Percentiles rank a stretch among this genome's conserved stretches.
Conservation (phyloP, 37 sponge, comb jelly and placozoan species). For the Lycopodina hypogea region DNA sequence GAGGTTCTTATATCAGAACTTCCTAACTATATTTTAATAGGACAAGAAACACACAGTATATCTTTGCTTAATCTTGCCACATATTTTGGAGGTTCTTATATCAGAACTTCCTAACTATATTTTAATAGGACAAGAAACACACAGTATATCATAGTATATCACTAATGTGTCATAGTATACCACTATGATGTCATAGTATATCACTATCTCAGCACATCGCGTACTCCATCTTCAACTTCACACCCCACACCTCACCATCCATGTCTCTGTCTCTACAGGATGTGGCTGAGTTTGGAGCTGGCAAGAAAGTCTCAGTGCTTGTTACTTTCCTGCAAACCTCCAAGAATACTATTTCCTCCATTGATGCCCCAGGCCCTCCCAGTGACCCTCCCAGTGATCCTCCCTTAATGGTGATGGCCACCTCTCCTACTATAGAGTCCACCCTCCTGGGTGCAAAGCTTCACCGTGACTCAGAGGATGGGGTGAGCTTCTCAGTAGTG, state of each 20-base stretch:
- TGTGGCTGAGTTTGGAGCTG: constrained; percentile 42
- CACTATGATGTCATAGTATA: too few species aligned
- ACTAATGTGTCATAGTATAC: too few species aligned
- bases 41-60: too few species aligned
- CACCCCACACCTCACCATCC: neutral
- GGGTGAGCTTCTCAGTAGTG: constrained; percentile 64
- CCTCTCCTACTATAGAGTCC: constrained; percentile 24
- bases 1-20: too few species aligned
- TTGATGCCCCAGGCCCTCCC: neutral
- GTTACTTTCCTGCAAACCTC: constrained; percentile 42
- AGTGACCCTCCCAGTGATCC: neutral
- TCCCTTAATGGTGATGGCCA: constrained; percentile 44
- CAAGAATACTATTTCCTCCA: neutral
- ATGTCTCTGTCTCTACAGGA: constrained; percentile 27
- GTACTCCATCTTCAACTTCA: neutral
- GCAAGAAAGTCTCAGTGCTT: constrained; percentile 26
- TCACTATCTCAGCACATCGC: neutral
- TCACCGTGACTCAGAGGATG: constrained; percentile 17
- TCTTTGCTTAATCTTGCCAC: too few species aligned
- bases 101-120: too few species aligned
- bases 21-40: too few species aligned
- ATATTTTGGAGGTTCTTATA: too few species aligned
- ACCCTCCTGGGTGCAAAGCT: constrained; percentile 55
- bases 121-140: too few species aligned
- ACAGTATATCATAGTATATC: too few species aligned